Evolutionary conservation across 2,797 vertebrate species (phyloP), one percentile per base, ranked within the genome.

Genomic region (Eospalax fontanierii): DNA sequence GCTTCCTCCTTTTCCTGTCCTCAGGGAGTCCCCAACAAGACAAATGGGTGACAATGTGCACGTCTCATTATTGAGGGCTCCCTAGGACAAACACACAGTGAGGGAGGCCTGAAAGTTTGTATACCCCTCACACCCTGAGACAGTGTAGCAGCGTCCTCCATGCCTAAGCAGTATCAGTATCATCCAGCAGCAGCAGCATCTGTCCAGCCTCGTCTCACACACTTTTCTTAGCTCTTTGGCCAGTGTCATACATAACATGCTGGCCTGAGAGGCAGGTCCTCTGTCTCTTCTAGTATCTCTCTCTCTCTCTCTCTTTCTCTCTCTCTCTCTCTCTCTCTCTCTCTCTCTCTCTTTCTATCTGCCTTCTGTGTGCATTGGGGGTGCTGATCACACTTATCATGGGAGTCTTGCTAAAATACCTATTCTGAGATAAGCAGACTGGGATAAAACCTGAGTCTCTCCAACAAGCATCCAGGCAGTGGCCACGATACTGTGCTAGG

Each of bases 31-130:
- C 50, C 59, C 82, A 86, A 19, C 18, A 50, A 50, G 35, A 68
- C 33, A 68, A 57, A 50, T 3, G 15, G 35, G 24, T n/a, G n/a
- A 3, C 18, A 16, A 11, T 87, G 65, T 50, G 9, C 33, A 40
- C 8, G 16, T 2, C 50, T 46, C 35, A 1, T 40, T 14, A 22
- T 65, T 15, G 22, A 21, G 33, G 40, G 57, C 76, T 86, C 61
- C 50, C 28, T 33, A 6, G 14, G 28, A n/a, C 28, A 12, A 9
- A 35, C 0, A 0, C 4, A 11, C 19, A 4, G 1, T 19, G 19
- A 73, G 21, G 2, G 21, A 68, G 11, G n/a, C 38, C 4, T 19
- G n/a, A 61, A 33, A 12, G 35, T 54, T 54, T 61, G 4, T 21
- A 14, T 4, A 6, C 14, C 22, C 82, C 22, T 89, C 3, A 6